Conservation (phyloP, 2,888 invertebrate genomes). For the Neocrepidodera transversa region DNA sequence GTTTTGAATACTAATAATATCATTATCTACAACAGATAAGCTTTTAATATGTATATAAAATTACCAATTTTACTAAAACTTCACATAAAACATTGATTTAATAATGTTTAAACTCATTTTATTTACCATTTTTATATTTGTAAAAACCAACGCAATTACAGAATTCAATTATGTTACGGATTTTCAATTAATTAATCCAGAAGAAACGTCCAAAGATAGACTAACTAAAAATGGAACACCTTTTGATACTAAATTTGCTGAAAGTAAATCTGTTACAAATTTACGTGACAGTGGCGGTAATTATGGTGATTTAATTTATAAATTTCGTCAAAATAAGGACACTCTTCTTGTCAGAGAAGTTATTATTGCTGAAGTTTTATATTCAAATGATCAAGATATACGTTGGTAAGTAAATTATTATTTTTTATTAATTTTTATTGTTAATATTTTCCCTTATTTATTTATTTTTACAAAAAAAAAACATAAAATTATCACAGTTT, state of each 20-base stretch:
- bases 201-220: neutral
- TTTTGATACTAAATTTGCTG: constrained; percentile 34
- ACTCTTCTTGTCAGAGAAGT: constrained; percentile 43
- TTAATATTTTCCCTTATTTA: too few relatives aligned
- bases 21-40: too few relatives aligned
- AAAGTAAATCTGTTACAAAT: constrained; percentile 12
- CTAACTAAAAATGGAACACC: constrained; percentile 2
- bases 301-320: constrained; percentile 44
- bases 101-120: neutral
- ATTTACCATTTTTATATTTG: too few relatives aligned
- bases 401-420: constrained; percentile 48
- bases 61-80: too few relatives aligned
- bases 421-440: too few relatives aligned
- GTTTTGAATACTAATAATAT: too few relatives aligned
- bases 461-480: too few relatives aligned
- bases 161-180: constrained; percentile 1
- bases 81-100: neutral
- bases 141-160: neutral
- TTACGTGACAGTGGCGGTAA: constrained; percentile 44
- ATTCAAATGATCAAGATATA: constrained; percentile 41
- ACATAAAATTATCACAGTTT: too few relatives aligned
- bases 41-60: too few relatives aligned
- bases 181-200: neutral
- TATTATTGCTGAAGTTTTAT: constrained; percentile 39
- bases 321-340: constrained; percentile 41